phyloP scores from a whole-genome alignment of 2,888 invertebrate genomes.

The Tachina fera region DNA sequence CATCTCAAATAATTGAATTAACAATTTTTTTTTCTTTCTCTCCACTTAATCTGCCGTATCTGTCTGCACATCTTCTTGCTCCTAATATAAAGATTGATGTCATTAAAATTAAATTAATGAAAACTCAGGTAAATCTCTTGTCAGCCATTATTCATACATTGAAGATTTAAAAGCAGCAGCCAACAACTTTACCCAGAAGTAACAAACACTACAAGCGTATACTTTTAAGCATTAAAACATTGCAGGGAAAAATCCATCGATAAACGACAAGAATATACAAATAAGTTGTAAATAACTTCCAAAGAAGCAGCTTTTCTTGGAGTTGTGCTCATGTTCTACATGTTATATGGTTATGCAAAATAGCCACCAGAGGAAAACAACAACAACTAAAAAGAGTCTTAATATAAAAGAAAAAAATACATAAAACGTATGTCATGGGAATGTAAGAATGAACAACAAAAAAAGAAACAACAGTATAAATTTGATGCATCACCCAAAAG shows the following conservation, averaged over 20 bases:
- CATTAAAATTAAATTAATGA: conserved; percentile 54
- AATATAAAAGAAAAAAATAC: neutral
- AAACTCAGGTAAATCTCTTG: conserved; percentile 49
- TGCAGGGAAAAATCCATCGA: neutral
- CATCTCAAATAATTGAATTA: conserved; percentile 47
- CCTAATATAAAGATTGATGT: conserved; percentile 51
- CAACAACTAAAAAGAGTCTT: conserved; percentile 6
- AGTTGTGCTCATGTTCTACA: conserved; percentile 28
- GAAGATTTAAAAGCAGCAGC: neutral
- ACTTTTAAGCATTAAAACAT: neutral
- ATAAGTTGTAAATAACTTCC: conserved; percentile 51
- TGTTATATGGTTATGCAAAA: conserved; percentile 37
- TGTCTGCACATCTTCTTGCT: conserved; percentile 30
- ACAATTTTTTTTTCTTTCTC: conserved; percentile 24
- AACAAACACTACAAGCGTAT: neutral
- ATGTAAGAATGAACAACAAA: conserved; percentile 2
- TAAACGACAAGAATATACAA: conserved; percentile 15
- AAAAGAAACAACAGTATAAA: conserved; percentile 6
- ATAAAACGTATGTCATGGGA: conserved; percentile 20
- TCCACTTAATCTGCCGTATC: conserved; percentile 28
- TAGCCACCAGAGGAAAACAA: conserved; percentile 5
- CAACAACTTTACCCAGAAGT: neutral
- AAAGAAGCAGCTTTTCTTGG: conserved; percentile 26
- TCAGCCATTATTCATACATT: conserved; percentile 40
- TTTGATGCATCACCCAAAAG: conserved; percentile 42